Base-by-base conservation (phyloP, 2,113 vertebrate species). In the Apaloderma vittatum region DNA sequence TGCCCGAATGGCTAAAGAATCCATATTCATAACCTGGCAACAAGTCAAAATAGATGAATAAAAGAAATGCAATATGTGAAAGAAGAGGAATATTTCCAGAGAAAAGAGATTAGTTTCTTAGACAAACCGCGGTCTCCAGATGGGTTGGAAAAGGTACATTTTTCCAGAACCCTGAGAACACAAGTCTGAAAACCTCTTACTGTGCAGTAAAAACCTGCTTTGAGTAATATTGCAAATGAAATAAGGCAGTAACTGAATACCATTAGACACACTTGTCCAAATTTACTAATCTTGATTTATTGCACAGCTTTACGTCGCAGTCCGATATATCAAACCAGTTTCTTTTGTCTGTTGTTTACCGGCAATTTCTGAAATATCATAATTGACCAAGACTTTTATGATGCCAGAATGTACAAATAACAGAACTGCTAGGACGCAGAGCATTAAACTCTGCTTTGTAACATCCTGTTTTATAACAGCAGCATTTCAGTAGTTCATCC, bases 111-210 rank as follows among this genome's bases (percentile, higher is more conserved):
- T 81, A 51, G 27, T 59, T 95, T 96, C 79, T 92, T 91, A 75
- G n/a, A 51, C 86, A 77, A 95, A 48, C 20, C 61, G 16, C 34
- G 81, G 37, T 52, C n/a, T 94, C 92, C 92, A 96, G 81, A 83
- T 95, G 82, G 93, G 72, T 75, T 93, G 58, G 83, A 82, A 97
- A 95, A 94, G 54, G 40, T 57, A 81, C 26, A 51, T 94, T 94
- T 94, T 87, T 76, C 43, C 67, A 86, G 78, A 93, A 78, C 11
- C 36, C 26, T 57, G 37, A 55, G 58, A 90, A 82, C 19, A 75
- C 24, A 58, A 76, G n/a, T 43, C 72, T 95, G 83, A 91, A 96
- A 95, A 81, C 24, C n/a, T 89, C 21, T 91, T 76, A 80, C 70
- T 86, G 4, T 77, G 81, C 82, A 90, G 52, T 95, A 92, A 87